phyloP scores from a whole-genome alignment of 2,888 invertebrate genomes.

The Opisthograptis luteolata region DNA sequence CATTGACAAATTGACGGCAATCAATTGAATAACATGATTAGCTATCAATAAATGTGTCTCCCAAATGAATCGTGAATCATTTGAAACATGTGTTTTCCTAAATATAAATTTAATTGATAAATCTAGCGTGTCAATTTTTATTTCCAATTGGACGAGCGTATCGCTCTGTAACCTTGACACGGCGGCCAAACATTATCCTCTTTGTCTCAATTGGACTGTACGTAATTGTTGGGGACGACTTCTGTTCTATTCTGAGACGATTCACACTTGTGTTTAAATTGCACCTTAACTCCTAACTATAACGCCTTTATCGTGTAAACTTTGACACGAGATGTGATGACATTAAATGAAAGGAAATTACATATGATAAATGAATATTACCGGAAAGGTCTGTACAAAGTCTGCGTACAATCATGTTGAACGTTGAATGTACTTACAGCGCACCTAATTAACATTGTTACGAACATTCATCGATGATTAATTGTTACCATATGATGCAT shows the following conservation, averaged over 20 bases:
- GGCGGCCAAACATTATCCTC: slow-evolving; percentile 74
- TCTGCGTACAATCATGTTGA: no score
- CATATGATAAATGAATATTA: no score
- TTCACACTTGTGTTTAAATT: slow-evolving; percentile 79
- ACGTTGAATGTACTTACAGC: no score
- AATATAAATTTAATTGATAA: slow-evolving; percentile 47
- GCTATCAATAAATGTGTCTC: slow-evolving; percentile 1
- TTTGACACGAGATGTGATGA: slow-evolving; percentile 34
- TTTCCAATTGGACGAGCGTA: slow-evolving; percentile 73
- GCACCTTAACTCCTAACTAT: slow-evolving; percentile 60
- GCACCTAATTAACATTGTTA: no score
- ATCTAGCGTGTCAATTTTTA: slow-evolving; percentile 72
- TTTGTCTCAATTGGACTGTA: slow-evolving; percentile 81
- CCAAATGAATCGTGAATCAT: slow-evolving; percentile 8
- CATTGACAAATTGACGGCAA: no score
- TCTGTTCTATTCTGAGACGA: slow-evolving; percentile 78
- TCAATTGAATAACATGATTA: background rate
- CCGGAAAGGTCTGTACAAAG: no score
- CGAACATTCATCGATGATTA: no score
- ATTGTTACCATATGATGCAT: no score
- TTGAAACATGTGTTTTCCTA: slow-evolving; percentile 7
- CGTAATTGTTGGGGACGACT: slow-evolving; percentile 78
- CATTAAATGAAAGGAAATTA: slow-evolving; percentile 16
- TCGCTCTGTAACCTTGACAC: slow-evolving; percentile 72
- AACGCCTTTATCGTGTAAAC: slow-evolving; percentile 37